A percentile compares a stretch with the other conserved stretches of the same genome.
Conservation (phyloP, 2,797 vertebrate species). For the Halcyon smyrnensis region DNA sequence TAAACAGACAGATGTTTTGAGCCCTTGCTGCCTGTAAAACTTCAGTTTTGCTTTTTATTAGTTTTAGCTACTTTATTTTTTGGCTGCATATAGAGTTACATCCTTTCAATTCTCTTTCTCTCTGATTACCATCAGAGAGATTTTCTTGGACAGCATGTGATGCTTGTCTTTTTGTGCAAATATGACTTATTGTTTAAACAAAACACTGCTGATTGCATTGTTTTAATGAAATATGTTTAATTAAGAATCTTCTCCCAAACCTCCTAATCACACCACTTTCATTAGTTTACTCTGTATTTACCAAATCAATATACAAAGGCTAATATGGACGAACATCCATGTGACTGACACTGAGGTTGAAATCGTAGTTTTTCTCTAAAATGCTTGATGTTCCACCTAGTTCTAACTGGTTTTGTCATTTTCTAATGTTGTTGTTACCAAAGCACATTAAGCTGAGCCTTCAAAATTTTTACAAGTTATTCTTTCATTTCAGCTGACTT, state of each 20-base stretch:
- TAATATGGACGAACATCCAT: not conserved
- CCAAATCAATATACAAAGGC: not conserved
- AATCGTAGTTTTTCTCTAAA: not conserved
- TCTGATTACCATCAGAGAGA: not conserved
- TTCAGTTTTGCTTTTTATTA: not conserved
- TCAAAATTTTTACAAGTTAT: slow-evolving; percentile 23
- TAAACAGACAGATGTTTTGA: not conserved
- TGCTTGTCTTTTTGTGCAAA: not conserved
- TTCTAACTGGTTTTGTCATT: slow-evolving; percentile 3
- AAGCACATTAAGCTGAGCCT: not conserved
- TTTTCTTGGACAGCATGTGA: not conserved
- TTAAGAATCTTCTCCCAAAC: not conserved
- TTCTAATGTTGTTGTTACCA: not conserved
- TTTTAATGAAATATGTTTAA: not conserved
- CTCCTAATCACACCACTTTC: not conserved
- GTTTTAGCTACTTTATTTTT: not conserved
- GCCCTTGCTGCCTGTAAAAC: not conserved
- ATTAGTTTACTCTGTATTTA: not conserved
- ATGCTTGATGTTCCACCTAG: not conserved
- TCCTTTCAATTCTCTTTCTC: not conserved
- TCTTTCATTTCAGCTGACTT: slow-evolving; percentile 3
- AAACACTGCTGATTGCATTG: not conserved
- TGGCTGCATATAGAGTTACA: not conserved
- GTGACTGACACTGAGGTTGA: not conserved
- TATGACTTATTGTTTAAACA: not conserved